Evolutionary conservation across 2,113 vertebrate species (phyloP).

Genomic region (Pseudonaja textilis): DNA sequence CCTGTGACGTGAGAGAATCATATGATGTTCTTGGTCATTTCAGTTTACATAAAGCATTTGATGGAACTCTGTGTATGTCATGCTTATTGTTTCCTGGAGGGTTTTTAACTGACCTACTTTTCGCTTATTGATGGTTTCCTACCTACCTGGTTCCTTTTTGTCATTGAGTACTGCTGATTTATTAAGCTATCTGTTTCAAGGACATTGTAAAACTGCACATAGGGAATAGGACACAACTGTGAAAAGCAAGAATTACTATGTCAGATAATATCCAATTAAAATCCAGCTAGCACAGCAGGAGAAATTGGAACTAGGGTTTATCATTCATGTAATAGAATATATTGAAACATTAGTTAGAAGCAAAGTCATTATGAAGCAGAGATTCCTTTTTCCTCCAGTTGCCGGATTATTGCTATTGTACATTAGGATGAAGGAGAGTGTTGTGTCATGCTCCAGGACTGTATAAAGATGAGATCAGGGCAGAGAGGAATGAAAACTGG

Average conservation of each 20-base stretch:
- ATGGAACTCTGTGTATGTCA: conserved; percentile 2
- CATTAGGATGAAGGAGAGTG: conserved; percentile 8
- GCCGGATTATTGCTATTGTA: conserved; percentile 32
- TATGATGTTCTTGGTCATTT: conserved; percentile 45
- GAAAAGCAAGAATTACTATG: conserved; percentile 62
- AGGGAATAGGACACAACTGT: conserved; percentile 59
- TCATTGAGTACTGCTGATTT: conserved; percentile 59
- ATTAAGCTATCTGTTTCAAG: conserved; percentile 62
- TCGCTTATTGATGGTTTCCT: conserved; percentile 33
- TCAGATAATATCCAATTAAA: conserved; percentile 68
- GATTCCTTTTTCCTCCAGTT: conserved; percentile 40
- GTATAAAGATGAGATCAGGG: background rate
- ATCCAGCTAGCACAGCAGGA: conserved; percentile 63
- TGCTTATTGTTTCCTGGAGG: conserved; percentile 42
- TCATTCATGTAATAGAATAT: conserved; percentile 56
- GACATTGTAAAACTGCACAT: conserved; percentile 53
- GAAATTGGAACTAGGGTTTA: conserved; percentile 59
- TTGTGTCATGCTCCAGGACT: conserved; percentile 26
- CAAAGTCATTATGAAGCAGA: conserved; percentile 53
- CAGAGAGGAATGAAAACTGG: background rate
- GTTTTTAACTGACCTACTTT: conserved; percentile 59
- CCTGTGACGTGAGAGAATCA: conserved; percentile 17
- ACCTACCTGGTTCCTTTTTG: conserved; percentile 58
- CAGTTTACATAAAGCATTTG: conserved; percentile 47
- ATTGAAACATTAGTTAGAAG: conserved; percentile 54